Evolutionary conservation across 1,140 invertebrate species (phyloP), one percentile per base, ranked within the genome.

Genomic region (Drosophila guanche): DNA sequence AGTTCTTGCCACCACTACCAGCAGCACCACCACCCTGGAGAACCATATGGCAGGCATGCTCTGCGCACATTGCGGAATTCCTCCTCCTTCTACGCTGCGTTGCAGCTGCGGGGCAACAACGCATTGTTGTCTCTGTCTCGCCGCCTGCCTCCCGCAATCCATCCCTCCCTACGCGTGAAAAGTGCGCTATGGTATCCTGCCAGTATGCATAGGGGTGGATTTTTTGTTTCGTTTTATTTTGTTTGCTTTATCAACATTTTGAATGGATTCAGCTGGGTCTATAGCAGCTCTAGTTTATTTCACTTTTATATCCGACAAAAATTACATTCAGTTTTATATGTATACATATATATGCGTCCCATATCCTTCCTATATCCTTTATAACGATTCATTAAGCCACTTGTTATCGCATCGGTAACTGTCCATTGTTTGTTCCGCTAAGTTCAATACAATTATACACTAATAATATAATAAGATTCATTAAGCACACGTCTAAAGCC

Each of bases 1-100:
- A 83, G 59, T 80, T 73, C 53, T 57, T 37, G 59, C 66, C 54
- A 33, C 10, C 20, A 52, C 50, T 55, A 51, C 33, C 57, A 51
- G 14, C 41, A 37, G 23, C 70, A 72, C 79, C 80, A 72, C 79
- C 80, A 84, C 80, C 80, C 76, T 41, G 59, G 57, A 41, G 41
- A 69, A 48, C 63, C 81, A 85, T 86, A 86, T 86, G 81, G 73
- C 52, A 61, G 61, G 65, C 81, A 86, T 69, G 69, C 79, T 58
- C 69, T 81, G 69, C 69, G 78, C 81, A 86, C 70, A 88, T 88
- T 86, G 81, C 83, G 81, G 81, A 86, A 86, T 86, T 88, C 61
- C 81, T 81, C 55, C 71, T 43, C 71, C 79, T 60, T 41, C 51
- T 63, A 41, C 79, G 50, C 40, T 27, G 51, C 41, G 43, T 42